Evolutionary conservation across 2,888 invertebrate genomes (phyloP).

Genomic region (Cylindroiulus punctatus): DNA sequence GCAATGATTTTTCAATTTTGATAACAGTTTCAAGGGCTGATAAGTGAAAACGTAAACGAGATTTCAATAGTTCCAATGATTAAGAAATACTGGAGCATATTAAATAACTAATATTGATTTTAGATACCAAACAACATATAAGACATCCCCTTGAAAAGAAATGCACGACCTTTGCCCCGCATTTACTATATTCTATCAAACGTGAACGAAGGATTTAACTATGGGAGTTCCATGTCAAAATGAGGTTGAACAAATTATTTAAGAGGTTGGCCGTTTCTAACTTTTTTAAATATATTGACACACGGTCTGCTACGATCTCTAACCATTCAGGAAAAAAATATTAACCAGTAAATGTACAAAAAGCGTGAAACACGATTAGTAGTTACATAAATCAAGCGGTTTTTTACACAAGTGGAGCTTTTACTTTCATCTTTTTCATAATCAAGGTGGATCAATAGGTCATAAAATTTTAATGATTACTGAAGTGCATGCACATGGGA

Average conservation of each 20-base stretch:
- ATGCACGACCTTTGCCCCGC: background rate
- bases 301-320: background rate
- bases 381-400: background rate
- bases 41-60: background rate
- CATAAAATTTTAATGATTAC: constrained; percentile 2
- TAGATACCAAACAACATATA: background rate
- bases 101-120: background rate
- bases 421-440: background rate
- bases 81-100: background rate
- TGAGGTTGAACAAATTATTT: constrained; percentile 35
- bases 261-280: constrained; percentile 28
- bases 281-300: constrained; percentile 8
- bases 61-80: background rate
- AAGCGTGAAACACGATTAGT: constrained; percentile 33
- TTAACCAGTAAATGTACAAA: background rate
- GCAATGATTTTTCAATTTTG: background rate
- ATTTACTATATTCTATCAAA: background rate
- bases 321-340: background rate
- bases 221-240: constrained; percentile 40
- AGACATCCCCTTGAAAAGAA: background rate
- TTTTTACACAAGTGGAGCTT: background rate
- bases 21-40: background rate
- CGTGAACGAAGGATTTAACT: constrained; percentile 19
- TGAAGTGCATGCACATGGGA: constrained; percentile 1
- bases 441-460: constrained; percentile 34